Conservation (phyloP, 2,797 vertebrate species). For the Heterohyrax brucei region DNA sequence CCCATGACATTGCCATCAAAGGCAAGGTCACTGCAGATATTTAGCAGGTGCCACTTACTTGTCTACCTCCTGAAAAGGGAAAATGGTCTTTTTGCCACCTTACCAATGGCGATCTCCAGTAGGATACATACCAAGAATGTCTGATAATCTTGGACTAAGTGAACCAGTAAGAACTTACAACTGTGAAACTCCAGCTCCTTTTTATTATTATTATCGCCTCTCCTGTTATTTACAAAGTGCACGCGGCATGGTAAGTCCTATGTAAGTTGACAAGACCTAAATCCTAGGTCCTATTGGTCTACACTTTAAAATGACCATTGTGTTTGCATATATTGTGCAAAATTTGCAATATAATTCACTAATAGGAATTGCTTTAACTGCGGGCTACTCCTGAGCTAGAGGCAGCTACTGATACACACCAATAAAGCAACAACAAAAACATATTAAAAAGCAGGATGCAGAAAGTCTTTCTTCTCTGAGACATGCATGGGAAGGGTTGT, state of each 20-base stretch:
- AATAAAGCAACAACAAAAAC: background rate
- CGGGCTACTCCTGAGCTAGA: background rate
- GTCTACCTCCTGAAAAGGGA: background rate
- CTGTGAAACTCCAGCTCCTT: background rate
- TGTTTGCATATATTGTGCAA: background rate
- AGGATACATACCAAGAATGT: background rate
- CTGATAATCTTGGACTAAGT: background rate
- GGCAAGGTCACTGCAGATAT: background rate
- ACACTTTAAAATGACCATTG: background rate
- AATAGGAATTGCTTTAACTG: background rate
- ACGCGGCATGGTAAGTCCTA: background rate
- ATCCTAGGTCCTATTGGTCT: background rate
- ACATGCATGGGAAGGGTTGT: rapidly evolving
- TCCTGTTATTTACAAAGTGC: background rate
- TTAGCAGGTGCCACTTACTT: no score
- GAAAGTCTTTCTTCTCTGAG: background rate
- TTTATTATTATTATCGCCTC: background rate
- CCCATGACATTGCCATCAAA: background rate
- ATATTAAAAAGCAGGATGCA: background rate
- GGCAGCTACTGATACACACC: background rate
- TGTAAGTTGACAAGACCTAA: background rate
- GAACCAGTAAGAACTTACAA: background rate
- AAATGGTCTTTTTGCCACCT: background rate
- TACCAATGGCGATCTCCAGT: background rate
- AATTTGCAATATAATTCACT: background rate